These are phyloP conservation scores for Orthosia gracilis DNA, from an alignment of 2,888 invertebrate species.

Conservation along the genomic window DNA sequence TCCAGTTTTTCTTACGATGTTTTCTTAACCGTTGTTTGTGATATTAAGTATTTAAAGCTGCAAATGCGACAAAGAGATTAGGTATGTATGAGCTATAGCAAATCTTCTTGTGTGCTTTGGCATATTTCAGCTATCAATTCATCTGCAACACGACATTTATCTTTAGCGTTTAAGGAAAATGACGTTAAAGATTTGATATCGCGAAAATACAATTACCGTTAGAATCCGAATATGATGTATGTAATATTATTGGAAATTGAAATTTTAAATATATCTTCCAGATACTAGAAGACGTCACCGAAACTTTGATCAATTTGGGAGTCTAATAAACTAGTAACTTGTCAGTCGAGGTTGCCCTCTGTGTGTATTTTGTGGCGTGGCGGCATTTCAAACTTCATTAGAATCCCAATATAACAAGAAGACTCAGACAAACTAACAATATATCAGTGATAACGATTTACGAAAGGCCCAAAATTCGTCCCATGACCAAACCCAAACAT, in stretches of 20 bases:
- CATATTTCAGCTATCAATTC: not conserved
- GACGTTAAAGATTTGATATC: not conserved
- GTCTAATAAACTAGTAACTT: not conserved
- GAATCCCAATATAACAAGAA: not conserved
- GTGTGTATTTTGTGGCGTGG: not conserved
- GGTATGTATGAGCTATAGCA: too few relatives aligned
- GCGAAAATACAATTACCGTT: not conserved
- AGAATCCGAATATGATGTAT: not conserved
- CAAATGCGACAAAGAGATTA: too few relatives aligned
- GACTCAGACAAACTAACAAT: not conserved
- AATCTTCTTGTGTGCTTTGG: too few relatives aligned
- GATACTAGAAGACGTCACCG: not conserved
- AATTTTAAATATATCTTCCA: not conserved
- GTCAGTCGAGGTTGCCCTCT: not conserved
- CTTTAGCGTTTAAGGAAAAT: not conserved
- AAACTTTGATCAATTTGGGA: constrained; percentile 1
- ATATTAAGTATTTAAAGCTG: too few relatives aligned
- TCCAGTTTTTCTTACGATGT: too few relatives aligned
- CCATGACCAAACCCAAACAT: too few relatives aligned
- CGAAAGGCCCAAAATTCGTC: too few relatives aligned
- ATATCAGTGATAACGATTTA: not conserved
- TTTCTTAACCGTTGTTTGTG: too few relatives aligned
- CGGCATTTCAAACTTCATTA: not conserved
- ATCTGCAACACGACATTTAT: not conserved
- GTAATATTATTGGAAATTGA: not conserved